Conservation (phyloP, 2,113 vertebrate species). For the Xenopus borealis region DNA sequence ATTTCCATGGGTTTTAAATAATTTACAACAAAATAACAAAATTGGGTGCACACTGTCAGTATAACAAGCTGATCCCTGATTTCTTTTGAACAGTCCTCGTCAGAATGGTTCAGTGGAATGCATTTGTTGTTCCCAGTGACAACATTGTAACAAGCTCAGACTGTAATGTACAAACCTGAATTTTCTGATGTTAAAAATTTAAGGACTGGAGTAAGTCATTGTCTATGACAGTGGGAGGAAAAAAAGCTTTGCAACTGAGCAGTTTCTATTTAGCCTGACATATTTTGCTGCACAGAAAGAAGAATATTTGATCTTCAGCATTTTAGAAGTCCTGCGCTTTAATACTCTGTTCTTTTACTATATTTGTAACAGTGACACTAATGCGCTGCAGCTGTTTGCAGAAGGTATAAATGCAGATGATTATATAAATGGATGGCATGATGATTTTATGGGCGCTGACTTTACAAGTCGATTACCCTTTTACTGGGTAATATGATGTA, state of each 20-base stretch:
- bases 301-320: constrained; percentile 37
- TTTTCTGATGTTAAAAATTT: constrained; percentile 32
- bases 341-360: constrained; percentile 18
- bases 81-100: constrained; percentile 56
- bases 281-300: constrained; percentile 30
- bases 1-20: constrained; percentile 66
- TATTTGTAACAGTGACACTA: constrained; percentile 37
- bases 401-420: constrained; percentile 37
- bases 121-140: constrained; percentile 52
- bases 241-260: background rate
- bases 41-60: constrained; percentile 58
- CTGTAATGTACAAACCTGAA: constrained; percentile 44
- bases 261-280: constrained; percentile 35
- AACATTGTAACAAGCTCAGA: constrained; percentile 50
- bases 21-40: constrained; percentile 68
- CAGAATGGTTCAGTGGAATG: constrained; percentile 52
- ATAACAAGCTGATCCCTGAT: constrained; percentile 56
- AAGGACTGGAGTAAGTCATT: constrained; percentile 15
- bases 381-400: constrained; percentile 37
- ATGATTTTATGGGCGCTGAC: constrained; percentile 31
- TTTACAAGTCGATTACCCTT: constrained; percentile 15
- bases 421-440: constrained; percentile 38
- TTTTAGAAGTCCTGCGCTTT: constrained; percentile 29
- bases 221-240: constrained; percentile 11
- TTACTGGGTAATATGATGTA: constrained; percentile 11